phyloP scores from a whole-genome alignment of 2,113 vertebrate species.

The Oncorhynchus kisutch region DNA sequence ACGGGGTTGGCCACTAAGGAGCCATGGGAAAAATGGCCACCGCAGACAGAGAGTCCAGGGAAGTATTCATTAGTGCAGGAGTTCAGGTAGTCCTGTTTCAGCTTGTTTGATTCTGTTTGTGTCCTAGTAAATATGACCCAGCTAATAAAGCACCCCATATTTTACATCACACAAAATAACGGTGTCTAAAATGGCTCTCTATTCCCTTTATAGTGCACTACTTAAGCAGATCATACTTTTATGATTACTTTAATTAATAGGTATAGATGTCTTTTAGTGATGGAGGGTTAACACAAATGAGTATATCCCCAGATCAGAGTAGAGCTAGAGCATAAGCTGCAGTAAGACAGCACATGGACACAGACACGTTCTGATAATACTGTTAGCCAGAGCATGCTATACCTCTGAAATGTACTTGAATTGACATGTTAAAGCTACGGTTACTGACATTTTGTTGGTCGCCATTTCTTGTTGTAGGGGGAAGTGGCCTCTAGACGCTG shows the following conservation, averaged over 20 bases:
- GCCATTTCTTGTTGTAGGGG: background rate
- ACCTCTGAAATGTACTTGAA: background rate
- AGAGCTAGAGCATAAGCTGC: constrained; percentile 5
- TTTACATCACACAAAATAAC: too few relatives aligned
- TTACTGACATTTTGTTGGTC: background rate
- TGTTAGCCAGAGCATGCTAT: background rate
- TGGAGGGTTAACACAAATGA: background rate
- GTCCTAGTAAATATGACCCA: too few relatives aligned
- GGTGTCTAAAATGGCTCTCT: too few relatives aligned
- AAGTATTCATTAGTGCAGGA: too few relatives aligned
- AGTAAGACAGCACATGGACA: background rate
- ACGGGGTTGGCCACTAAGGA: too few relatives aligned
- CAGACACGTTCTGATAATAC: background rate
- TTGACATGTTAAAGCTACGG: background rate
- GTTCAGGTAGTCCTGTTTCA: too few relatives aligned
- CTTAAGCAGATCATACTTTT: too few relatives aligned
- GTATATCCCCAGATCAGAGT: background rate
- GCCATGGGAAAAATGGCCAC: too few relatives aligned
- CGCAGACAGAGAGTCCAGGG: too few relatives aligned
- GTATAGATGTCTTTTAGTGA: background rate
- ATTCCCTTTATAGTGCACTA: background rate
- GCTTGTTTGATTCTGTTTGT: too few relatives aligned
- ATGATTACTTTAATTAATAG: background rate
- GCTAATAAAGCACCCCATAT: too few relatives aligned
- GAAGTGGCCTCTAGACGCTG: background rate